Conservation (phyloP, 2,888 invertebrate species). For the Mylabris sibirica region DNA sequence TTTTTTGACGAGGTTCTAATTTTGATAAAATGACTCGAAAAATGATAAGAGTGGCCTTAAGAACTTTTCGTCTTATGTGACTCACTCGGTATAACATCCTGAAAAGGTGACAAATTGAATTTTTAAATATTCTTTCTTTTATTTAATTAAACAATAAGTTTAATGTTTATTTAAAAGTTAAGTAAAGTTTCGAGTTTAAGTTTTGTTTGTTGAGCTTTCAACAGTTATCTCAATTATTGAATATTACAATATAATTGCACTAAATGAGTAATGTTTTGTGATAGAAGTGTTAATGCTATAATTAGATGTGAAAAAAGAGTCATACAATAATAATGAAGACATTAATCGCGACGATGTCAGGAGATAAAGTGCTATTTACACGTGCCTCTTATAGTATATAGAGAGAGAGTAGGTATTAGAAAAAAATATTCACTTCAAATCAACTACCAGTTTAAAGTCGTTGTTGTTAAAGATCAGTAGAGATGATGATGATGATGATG, state of each 20-base stretch:
- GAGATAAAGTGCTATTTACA: conserved; percentile 24
- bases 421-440: conserved; percentile 1
- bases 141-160: neutral
- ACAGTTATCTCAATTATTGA: neutral
- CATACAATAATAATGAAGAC: conserved; percentile 28
- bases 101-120: conserved; percentile 1
- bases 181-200: neutral
- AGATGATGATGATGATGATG: neutral
- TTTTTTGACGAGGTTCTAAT: too few species aligned
- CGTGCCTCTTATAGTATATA: conserved; percentile 22
- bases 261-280: conserved; percentile 8
- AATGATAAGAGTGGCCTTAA: too few species aligned
- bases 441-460: neutral
- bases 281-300: conserved; percentile 24
- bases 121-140: neutral
- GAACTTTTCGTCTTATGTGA: too few species aligned
- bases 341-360: conserved; percentile 25
- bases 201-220: neutral
- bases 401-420: conserved; percentile 9
- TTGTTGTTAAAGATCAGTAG: neutral
- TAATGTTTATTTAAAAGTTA: neutral
- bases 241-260: conserved; percentile 1
- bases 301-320: conserved; percentile 19
- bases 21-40: too few species aligned
- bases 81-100: neutral